Percentiles rank a stretch among this genome's conserved stretches.
Evolutionary conservation across 1,140 invertebrate genomes (phyloP).

Genomic region (Trichogramma pretiosum): DNA sequence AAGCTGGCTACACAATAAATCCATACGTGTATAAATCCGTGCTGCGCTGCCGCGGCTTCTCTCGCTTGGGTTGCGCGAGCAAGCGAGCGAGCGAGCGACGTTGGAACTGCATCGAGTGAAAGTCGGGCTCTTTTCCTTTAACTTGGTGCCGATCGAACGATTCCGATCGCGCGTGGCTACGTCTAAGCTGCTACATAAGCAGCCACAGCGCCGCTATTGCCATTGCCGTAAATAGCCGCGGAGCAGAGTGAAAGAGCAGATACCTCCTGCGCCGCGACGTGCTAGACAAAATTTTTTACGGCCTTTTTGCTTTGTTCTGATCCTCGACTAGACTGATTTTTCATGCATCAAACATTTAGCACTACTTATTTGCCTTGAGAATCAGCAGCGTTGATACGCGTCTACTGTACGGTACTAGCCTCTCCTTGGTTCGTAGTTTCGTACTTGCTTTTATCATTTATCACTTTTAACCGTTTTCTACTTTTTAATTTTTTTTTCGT

Average conservation of each 20-base stretch:
- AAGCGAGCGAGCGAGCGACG: background rate
- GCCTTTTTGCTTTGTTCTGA: background rate
- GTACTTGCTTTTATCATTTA: too few species aligned
- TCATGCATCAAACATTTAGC: background rate
- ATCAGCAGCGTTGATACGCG: background rate
- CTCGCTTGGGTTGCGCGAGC: too few species aligned
- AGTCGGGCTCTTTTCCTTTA: constrained; percentile 5
- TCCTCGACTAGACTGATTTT: background rate
- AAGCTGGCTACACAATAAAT: too few species aligned
- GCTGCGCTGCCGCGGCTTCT: too few species aligned
- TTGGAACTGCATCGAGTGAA: constrained; percentile 1
- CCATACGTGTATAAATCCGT: too few species aligned
- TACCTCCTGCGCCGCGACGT: background rate
- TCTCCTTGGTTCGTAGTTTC: too few species aligned
- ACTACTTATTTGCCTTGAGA: background rate
- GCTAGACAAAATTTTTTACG: background rate
- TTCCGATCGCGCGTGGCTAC: background rate
- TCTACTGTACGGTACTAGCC: background rate
- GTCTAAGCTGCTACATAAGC: background rate
- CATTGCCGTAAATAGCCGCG: background rate
- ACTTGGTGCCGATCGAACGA: constrained; percentile 5
- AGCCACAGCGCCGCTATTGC: background rate
- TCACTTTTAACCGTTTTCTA: too few species aligned
- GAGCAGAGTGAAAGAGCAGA: background rate
- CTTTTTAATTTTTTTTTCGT: too few species aligned